These are phyloP conservation scores for Sialia sialis DNA, from an alignment of 2,113 vertebrate species.

Conservation along the genomic window DNA sequence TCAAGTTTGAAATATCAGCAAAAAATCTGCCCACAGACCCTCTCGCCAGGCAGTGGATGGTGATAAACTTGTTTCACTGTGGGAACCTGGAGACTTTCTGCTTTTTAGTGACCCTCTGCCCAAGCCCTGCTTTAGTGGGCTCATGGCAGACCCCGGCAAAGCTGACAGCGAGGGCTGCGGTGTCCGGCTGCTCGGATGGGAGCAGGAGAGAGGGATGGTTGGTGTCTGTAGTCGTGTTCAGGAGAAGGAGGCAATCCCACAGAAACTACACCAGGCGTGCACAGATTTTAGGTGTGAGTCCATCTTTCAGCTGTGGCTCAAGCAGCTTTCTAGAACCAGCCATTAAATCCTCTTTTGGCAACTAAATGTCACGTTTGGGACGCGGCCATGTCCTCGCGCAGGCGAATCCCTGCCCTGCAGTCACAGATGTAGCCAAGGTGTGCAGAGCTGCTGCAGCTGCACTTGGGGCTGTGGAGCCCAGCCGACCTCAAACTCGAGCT, in stretches of 20 bases:
- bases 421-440: neutral
- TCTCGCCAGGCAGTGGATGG: neutral
- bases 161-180: neutral
- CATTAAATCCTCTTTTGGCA: neutral
- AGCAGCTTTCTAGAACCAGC: constrained; percentile 35
- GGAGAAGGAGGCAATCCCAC: neutral
- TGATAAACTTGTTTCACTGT: neutral
- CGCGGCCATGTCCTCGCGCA: neutral
- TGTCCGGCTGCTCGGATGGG: neutral
- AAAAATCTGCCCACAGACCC: neutral
- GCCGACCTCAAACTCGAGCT: neutral
- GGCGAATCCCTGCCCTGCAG: neutral
- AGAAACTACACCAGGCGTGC: neutral
- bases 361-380: constrained; percentile 7
- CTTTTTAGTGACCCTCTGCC: neutral
- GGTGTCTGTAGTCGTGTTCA: neutral
- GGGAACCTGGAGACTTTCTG: neutral
- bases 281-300: constrained; percentile 42
- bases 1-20: neutral
- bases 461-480: neutral
- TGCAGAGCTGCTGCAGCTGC: neutral
- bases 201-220: neutral
- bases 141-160: neutral
- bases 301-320: constrained; percentile 34
- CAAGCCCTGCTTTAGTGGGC: neutral